Evolutionary conservation across 2,888 invertebrate genomes (phyloP).

Genomic region (Rhagonycha lutea): DNA sequence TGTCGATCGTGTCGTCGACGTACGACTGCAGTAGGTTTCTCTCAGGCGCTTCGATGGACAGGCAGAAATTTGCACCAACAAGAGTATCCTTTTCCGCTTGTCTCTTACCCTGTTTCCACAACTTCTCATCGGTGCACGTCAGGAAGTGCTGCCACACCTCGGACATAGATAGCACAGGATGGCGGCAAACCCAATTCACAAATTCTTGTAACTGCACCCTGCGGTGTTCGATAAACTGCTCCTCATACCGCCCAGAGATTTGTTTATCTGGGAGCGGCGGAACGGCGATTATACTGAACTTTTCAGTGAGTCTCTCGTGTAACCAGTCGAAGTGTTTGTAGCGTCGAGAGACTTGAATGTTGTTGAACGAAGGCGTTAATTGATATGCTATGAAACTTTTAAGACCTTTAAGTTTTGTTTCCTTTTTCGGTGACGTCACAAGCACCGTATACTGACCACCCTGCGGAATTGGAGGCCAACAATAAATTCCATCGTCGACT

Average conservation of each 20-base stretch:
- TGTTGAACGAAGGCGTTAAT: constrained; percentile 91
- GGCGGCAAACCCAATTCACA: constrained; percentile 94
- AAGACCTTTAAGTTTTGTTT: constrained; percentile 94
- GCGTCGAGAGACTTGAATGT: constrained; percentile 89
- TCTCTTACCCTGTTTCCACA: constrained; percentile 96
- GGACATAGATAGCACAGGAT: constrained; percentile 89
- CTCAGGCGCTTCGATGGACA: constrained; percentile 84
- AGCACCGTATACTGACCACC: constrained; percentile 77
- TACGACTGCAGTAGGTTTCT: constrained; percentile 73
- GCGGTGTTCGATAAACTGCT: constrained; percentile 94
- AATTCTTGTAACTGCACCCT: constrained; percentile 94
- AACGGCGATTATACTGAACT: constrained; percentile 92
- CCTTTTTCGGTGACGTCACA: constrained; percentile 95
- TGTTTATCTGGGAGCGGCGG: constrained; percentile 98
- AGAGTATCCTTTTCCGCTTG: constrained; percentile 93
- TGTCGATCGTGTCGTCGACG: constrained; percentile 83
- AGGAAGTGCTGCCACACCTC: constrained; percentile 97
- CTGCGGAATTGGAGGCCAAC: constrained; percentile 72
- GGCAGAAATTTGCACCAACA: constrained; percentile 87
- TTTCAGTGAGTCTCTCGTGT: constrained; percentile 89
- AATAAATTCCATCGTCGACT: constrained; percentile 68
- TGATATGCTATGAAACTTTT: constrained; percentile 98
- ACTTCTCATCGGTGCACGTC: constrained; percentile 95
- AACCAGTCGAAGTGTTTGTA: constrained; percentile 99
- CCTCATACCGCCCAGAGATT: constrained; percentile 95